Evolutionary conservation across 2,888 invertebrate species (phyloP).

Genomic region (Tanaodytes sp.): DNA sequence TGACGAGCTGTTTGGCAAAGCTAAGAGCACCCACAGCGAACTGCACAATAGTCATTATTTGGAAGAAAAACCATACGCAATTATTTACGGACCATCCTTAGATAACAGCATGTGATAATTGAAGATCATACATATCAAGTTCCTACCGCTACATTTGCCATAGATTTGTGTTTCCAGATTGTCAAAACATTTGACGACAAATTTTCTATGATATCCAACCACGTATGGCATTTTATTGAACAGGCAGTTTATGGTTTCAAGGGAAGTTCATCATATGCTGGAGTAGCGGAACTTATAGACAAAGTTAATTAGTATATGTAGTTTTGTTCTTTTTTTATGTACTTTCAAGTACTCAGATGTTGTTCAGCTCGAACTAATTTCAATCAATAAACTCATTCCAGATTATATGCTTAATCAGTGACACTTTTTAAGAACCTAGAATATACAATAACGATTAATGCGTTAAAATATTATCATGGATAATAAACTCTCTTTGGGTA

Average conservation of each 20-base stretch:
- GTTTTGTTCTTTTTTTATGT: too few relatives aligned
- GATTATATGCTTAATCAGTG: too few relatives aligned
- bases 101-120: slow-evolving; percentile 35
- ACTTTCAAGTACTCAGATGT: too few relatives aligned
- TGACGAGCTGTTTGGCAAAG: too few relatives aligned
- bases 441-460: too few relatives aligned
- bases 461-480: too few relatives aligned
- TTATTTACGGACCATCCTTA: slow-evolving; percentile 35
- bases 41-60: slow-evolving; percentile 26
- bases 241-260: slow-evolving; percentile 21
- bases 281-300: slow-evolving; percentile 29
- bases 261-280: slow-evolving; percentile 13
- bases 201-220: slow-evolving; percentile 30
- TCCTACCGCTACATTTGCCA: slow-evolving; percentile 20
- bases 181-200: slow-evolving; percentile 30
- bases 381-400: too few relatives aligned
- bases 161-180: slow-evolving; percentile 39
- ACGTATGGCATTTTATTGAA: slow-evolving; percentile 45
- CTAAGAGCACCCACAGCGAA: background rate
- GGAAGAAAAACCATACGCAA: slow-evolving; percentile 30
- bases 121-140: slow-evolving; percentile 37
- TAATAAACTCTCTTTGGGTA: too few relatives aligned
- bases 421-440: too few relatives aligned
- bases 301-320: too few relatives aligned
- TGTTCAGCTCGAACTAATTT: too few relatives aligned